Percentiles rank a stretch among this genome's conserved stretches.
Evolutionary conservation across 2,888 invertebrate genomes (phyloP).

Genomic region (Euplagia quadripunctaria): DNA sequence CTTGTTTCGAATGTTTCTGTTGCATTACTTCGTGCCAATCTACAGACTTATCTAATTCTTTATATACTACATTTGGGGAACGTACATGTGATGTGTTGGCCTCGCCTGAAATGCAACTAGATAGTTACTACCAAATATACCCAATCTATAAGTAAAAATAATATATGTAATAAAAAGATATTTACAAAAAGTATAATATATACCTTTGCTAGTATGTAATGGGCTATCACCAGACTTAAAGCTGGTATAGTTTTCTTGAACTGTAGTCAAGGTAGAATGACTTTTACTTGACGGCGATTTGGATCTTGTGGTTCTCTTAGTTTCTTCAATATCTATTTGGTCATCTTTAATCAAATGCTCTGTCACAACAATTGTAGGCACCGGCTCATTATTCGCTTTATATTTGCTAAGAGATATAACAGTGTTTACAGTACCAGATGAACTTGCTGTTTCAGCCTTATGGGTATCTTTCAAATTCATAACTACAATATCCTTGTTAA

Average conservation of each 20-base stretch:
- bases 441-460: constrained; percentile 68
- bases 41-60: constrained; percentile 85
- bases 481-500: constrained; percentile 59
- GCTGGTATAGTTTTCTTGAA: constrained; percentile 74
- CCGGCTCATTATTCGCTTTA: constrained; percentile 54
- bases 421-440: constrained; percentile 71
- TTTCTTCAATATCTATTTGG: constrained; percentile 18
- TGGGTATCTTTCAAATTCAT: constrained; percentile 69
- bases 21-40: constrained; percentile 82
- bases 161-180: background rate
- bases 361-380: constrained; percentile 65
- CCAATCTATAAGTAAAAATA: constrained; percentile 11
- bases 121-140: constrained; percentile 44
- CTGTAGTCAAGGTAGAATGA: constrained; percentile 76
- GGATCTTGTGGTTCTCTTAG: constrained; percentile 60
- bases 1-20: constrained; percentile 70
- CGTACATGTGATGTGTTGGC: constrained; percentile 70
- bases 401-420: constrained; percentile 68
- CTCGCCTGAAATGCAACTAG: constrained; percentile 80
- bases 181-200: constrained; percentile 6
- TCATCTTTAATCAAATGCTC: constrained; percentile 45
- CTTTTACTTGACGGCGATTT: constrained; percentile 78
- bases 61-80: constrained; percentile 80
- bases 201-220: constrained; percentile 68
- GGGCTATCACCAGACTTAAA: constrained; percentile 76